Percentiles rank a stretch among this genome's conserved stretches.
Evolutionary conservation across 1,140 invertebrate genomes (phyloP).

Genomic region (Lordiphosa stackelbergi): DNA sequence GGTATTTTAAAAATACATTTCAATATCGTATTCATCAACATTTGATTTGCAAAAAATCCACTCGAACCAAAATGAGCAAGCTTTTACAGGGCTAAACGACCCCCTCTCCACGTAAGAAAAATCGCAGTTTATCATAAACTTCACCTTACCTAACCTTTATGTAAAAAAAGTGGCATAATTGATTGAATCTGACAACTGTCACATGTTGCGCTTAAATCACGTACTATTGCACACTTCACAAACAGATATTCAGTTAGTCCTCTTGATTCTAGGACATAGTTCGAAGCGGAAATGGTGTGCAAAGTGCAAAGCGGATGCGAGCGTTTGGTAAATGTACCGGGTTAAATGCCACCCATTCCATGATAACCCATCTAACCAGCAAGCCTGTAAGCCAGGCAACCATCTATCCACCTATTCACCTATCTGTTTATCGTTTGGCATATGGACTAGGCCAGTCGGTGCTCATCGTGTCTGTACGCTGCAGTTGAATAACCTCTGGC

Average conservation of each 20-base stretch:
- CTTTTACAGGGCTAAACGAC: no score
- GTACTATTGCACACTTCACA: conserved; percentile 22
- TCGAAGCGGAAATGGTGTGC: conserved; percentile 67
- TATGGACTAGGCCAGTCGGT: conserved; percentile 19
- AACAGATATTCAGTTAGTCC: conserved; percentile 34
- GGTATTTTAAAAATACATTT: no score
- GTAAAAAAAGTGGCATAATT: no score
- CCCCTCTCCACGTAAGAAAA: no score
- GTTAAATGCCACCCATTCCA: conserved; percentile 68
- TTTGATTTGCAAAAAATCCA: no score
- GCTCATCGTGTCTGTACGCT: conserved; percentile 22
- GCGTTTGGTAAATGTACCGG: conserved; percentile 65
- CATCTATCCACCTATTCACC: conserved; percentile 37
- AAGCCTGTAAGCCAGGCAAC: neutral
- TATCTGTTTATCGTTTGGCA: conserved; percentile 34
- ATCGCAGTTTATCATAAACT: no score
- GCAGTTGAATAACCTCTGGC: conserved; percentile 69
- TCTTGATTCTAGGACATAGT: conserved; percentile 40
- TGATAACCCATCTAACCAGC: conserved; percentile 22
- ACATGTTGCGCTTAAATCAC: conserved; percentile 5
- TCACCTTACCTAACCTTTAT: no score
- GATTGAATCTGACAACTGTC: neutral
- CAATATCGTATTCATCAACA: no score
- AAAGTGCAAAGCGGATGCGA: conserved; percentile 67
- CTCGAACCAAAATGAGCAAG: no score